Conservation (phyloP, 2,888 invertebrate species). For the Nomada fucata region DNA sequence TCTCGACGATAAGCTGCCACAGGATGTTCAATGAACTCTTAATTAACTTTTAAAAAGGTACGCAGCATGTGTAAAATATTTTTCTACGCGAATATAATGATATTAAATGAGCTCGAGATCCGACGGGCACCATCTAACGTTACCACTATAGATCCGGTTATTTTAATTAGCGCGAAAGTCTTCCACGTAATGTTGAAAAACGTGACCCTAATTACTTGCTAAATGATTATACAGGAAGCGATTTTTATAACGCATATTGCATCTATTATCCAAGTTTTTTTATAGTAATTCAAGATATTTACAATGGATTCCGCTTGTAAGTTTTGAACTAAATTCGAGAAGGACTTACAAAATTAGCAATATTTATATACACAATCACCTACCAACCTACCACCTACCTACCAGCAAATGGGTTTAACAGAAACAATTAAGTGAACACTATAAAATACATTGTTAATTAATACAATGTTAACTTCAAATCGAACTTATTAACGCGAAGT, state of each 20-base stretch:
- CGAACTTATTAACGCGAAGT: neutral
- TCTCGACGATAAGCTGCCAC: slow-evolving; percentile 17
- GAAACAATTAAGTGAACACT: neutral
- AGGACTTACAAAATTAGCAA: neutral
- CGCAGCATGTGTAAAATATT: neutral
- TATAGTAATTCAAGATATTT: neutral
- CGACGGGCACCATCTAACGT: no score
- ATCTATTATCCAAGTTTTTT: neutral
- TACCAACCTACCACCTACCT: no score
- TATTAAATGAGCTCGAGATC: neutral
- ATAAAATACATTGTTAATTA: neutral
- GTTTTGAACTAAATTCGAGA: neutral
- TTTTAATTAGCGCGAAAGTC: neutral
- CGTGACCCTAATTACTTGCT: neutral
- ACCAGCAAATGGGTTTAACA: neutral
- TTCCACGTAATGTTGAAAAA: neutral
- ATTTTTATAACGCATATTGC: neutral
- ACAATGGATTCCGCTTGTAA: neutral
- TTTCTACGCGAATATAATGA: neutral
- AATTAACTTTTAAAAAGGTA: neutral
- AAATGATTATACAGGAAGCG: neutral
- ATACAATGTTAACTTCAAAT: slow-evolving; percentile 6
- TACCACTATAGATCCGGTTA: neutral
- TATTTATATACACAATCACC: neutral
- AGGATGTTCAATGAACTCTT: neutral